These are phyloP conservation scores for Dendrolimus kikuchii DNA, from an alignment of 1,140 invertebrate species.

Conservation along the genomic window DNA sequence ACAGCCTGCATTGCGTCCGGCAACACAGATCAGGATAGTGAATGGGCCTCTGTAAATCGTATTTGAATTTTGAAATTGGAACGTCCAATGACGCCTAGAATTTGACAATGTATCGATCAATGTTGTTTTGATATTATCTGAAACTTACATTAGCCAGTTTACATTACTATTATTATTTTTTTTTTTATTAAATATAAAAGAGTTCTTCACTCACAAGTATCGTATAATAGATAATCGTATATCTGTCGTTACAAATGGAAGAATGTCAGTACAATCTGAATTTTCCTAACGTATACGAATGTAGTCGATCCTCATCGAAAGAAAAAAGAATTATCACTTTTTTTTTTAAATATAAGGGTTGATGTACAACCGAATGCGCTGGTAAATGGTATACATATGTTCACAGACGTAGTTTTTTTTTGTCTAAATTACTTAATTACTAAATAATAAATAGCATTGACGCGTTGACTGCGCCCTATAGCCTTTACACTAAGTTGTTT, in stretches of 20 bases:
- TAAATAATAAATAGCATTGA: constrained; percentile 70
- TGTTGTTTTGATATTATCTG: constrained; percentile 37
- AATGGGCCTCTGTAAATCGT: no score
- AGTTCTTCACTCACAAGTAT: constrained; percentile 58
- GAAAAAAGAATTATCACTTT: constrained; percentile 61
- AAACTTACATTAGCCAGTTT: constrained; percentile 63
- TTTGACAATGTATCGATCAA: constrained; percentile 11
- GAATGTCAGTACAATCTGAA: constrained; percentile 46
- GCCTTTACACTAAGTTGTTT: constrained; percentile 65
- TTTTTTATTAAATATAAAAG: constrained; percentile 61
- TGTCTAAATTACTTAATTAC: constrained; percentile 48
- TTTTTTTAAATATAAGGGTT: constrained; percentile 48
- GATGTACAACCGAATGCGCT: constrained; percentile 45
- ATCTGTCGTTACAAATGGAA: constrained; percentile 62
- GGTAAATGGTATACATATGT: constrained; percentile 65
- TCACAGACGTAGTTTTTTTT: constrained; percentile 63
- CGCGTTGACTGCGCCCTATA: constrained; percentile 51
- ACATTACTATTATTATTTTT: constrained; percentile 55
- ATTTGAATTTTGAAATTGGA: no score
- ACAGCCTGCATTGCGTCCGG: no score
- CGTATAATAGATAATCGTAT: constrained; percentile 68
- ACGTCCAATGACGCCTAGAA: constrained; percentile 8
- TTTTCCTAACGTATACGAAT: constrained; percentile 64
- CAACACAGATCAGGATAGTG: no score
- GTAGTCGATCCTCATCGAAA: constrained; percentile 55